Conservation (phyloP, 30 jellyfish, hydroid and myxozoan genomes). For the Hydractinia echinata region DNA sequence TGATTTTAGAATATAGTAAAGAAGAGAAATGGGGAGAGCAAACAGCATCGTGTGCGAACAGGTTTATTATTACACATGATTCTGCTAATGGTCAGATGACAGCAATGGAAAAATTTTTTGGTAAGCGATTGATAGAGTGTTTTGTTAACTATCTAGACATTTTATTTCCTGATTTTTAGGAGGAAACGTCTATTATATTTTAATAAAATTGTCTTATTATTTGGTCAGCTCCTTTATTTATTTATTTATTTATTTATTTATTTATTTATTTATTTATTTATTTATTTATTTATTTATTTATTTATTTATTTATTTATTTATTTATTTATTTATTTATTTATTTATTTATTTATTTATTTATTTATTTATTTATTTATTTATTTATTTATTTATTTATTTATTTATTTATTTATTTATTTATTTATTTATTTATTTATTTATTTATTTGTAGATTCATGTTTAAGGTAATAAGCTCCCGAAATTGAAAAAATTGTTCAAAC, state of each 20-base stretch:
- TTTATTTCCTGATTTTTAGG: no score
- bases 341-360: not conserved
- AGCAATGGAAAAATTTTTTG: slow-evolving; percentile 67
- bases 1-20: slow-evolving; percentile 64
- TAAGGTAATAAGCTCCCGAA: not conserved
- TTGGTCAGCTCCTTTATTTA: no score
- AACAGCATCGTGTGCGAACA: slow-evolving; percentile 58
- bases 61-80: slow-evolving; percentile 74
- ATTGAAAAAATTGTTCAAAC: no score
- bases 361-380: not conserved
- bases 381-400: not conserved
- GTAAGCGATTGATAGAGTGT: slow-evolving; percentile 17
- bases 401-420: not conserved
- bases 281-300: not conserved
- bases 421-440: not conserved
- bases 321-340: slow-evolving; percentile 1
- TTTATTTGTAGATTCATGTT: not conserved
- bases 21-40: slow-evolving; percentile 73
- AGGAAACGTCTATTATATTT: no score
- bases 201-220: no score
- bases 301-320: slow-evolving; percentile 1
- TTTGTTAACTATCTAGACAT: no score
- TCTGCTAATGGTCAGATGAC: slow-evolving; percentile 62
- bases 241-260: not conserved
- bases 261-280: not conserved